These are phyloP conservation scores for Anguilla marmorata DNA, from an alignment of 2,797 vertebrate genomes.

Conservation along the genomic window DNA sequence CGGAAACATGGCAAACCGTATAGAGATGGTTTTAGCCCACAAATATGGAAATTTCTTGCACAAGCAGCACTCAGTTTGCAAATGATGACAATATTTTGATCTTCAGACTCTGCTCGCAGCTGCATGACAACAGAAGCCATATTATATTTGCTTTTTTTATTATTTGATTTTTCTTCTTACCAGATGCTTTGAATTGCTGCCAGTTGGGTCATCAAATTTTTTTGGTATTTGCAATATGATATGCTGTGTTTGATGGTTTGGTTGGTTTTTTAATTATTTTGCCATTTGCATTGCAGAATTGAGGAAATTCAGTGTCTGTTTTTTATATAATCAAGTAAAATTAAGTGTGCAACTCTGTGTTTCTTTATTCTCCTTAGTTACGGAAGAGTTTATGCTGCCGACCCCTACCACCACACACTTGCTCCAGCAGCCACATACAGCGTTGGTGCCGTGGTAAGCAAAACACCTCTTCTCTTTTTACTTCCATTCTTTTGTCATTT, in stretches of 20 bases:
- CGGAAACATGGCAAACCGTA: neutral
- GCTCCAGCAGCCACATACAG: conserved; percentile 98
- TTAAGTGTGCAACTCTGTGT: conserved; percentile 53
- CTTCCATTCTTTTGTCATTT: neutral
- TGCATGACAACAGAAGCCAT: conserved; percentile 49
- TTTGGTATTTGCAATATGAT: neutral
- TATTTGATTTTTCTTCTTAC: conserved; percentile 40
- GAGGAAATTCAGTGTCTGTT: conserved; percentile 33
- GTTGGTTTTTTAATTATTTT: conserved; percentile 18
- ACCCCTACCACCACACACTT: conserved; percentile 99
- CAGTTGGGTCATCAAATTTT: conserved; percentile 33
- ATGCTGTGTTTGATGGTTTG: conserved; percentile 21
- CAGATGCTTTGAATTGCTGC: conserved; percentile 46
- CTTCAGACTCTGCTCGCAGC: conserved; percentile 39
- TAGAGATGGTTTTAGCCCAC: conserved; percentile 21
- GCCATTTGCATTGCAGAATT: conserved; percentile 25
- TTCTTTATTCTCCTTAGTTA: conserved; percentile 78
- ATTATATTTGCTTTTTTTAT: conserved; percentile 44
- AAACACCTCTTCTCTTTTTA: conserved; percentile 16
- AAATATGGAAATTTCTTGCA: conserved; percentile 36
- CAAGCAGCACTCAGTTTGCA: conserved; percentile 33
- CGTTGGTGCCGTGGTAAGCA: conserved; percentile 97
- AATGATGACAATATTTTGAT: conserved; percentile 29
- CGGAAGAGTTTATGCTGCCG: conserved; percentile 99
- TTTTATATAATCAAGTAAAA: neutral